A percentile compares a stretch with the other conserved stretches of the same genome.
Conservation (phyloP, 2,113 vertebrate species). For the chimpanzee (Pan troglodytes) region NHGRI_mPanTro3-v2.1_pri NC_072412.2:92457001-92457500, state of each 20-base stretch:
- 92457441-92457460: not conserved
- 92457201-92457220: not conserved
- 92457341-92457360: not conserved
- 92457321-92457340: not conserved
- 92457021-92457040: not conserved
- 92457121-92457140: conserved; percentile 8
- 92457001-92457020: not conserved
- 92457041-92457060: not conserved
- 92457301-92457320: not conserved
- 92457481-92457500: not conserved
- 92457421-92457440: not conserved
- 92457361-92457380: not conserved
- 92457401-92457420: not conserved
- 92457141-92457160: not conserved
- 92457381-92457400: not conserved
- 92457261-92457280: not conserved
- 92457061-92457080: not conserved
- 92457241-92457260: not conserved
- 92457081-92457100: not conserved
- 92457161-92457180: not conserved
- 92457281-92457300: not conserved
- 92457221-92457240: not conserved
- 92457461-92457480: not conserved
- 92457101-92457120: not conserved
- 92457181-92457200: too few relatives aligned